Base-by-base conservation (phyloP, 2,113 vertebrate species). In the Phoenicopterus ruber region DNA sequence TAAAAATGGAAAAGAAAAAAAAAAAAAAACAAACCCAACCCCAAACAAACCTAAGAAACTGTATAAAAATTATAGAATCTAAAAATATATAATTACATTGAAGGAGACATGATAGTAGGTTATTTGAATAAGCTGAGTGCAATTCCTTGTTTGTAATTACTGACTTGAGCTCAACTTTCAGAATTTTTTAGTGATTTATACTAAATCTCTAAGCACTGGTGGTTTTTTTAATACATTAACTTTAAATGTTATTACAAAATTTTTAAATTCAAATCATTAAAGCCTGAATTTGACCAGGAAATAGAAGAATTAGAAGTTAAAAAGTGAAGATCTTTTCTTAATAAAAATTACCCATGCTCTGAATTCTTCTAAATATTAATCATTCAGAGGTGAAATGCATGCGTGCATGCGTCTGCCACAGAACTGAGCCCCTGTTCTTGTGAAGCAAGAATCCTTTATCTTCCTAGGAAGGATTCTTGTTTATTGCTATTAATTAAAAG, bases 91-190 rank as follows among this genome's bases (percentile, higher is more conserved):
- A 83, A 88, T 93, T 95, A 38, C 49, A 22, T 47, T 96, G 66
- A 92, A 92, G 40, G 34, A 76, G 55, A 80, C 46, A 40, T 31
- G 44, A 20, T 22, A 44, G 32, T 57, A 91, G 71, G 17, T 96
- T 94, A 61, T 96, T 95, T 93, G 66, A 96, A 94, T 79, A 96
- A 97, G 26, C 52, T 96, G 59, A 96, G 13, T 79, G 59, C 32
- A 89, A 66, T 94, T 97, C 62, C 87, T 90, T 96, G 78, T 96
- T 96, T 97, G 46, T 96, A 95, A 94, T 91, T 94, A 70, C 58
- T 96, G 82, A 81, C 77, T 94, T 94, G 70, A 96, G 84, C 88
- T 92, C 73, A 93, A 40, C 72, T 93, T 91, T 50, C 54, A 95
- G 69, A 97, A 76, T 74, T 94, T 81, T 57, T 31, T 42, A 44